These are phyloP conservation scores for Rhodophaea formosa DNA, from an alignment of 2,888 invertebrate species.

Conservation along the genomic window DNA sequence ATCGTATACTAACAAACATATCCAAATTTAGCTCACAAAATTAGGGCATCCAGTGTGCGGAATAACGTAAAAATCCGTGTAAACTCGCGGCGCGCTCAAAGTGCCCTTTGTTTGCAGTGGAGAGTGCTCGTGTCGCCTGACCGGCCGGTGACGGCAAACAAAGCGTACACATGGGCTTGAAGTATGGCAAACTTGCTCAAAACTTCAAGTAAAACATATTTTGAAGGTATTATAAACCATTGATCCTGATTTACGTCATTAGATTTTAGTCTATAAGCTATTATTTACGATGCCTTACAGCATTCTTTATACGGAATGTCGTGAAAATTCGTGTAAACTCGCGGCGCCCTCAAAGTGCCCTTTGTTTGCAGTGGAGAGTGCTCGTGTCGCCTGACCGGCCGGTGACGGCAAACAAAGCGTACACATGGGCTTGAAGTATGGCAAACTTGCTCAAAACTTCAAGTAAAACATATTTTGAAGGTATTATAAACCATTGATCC, in stretches of 20 bases:
- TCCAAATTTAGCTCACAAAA: background rate
- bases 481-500: too few species aligned
- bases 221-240: too few species aligned
- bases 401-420: background rate
- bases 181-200: constrained; percentile 3
- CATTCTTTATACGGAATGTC: background rate
- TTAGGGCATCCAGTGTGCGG: background rate
- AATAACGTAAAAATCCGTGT: constrained; percentile 17
- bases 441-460: too few species aligned
- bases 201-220: too few species aligned
- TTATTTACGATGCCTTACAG: too few species aligned
- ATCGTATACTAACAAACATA: too few species aligned
- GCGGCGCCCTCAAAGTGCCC: constrained; percentile 25
- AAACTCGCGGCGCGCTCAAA: constrained; percentile 23
- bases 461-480: too few species aligned
- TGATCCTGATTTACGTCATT: too few species aligned
- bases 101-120: constrained; percentile 30
- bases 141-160: background rate
- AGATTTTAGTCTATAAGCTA: too few species aligned
- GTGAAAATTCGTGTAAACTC: constrained; percentile 23
- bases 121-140: constrained; percentile 27
- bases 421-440: background rate
- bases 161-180: background rate
- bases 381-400: constrained; percentile 19
- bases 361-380: constrained; percentile 32